Conservation (phyloP, 1,140 invertebrate species). For the Chrysomallon squamiferum region DNA sequence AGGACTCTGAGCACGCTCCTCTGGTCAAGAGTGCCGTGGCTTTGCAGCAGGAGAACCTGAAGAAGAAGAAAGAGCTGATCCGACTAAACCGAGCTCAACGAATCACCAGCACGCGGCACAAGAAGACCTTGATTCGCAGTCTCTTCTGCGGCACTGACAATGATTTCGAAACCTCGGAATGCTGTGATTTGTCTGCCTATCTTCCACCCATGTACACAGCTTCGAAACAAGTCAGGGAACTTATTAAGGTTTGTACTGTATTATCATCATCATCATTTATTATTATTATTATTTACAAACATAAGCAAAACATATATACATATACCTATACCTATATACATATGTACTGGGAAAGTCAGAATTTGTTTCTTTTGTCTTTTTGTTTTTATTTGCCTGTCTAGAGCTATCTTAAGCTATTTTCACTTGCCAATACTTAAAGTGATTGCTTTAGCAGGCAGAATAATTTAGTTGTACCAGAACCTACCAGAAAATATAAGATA, state of each 20-base stretch:
- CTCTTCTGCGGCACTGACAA: slow-evolving; percentile 55
- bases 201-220: slow-evolving; percentile 69
- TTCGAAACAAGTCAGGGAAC: slow-evolving; percentile 68
- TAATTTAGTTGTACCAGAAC: too few relatives aligned
- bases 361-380: too few relatives aligned
- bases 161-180: slow-evolving; percentile 29
- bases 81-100: slow-evolving; percentile 57
- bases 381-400: too few relatives aligned
- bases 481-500: too few relatives aligned
- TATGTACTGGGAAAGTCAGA: too few relatives aligned
- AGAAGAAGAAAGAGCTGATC: slow-evolving; percentile 53
- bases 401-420: too few relatives aligned
- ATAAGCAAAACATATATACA: too few relatives aligned
- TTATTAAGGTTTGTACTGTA: slow-evolving; percentile 66
- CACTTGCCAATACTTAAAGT: too few relatives aligned
- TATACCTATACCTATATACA: too few relatives aligned
- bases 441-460: too few relatives aligned
- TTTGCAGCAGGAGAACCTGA: slow-evolving; percentile 48
- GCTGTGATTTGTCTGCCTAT: slow-evolving; percentile 52
- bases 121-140: slow-evolving; percentile 44
- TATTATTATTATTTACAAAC: too few relatives aligned
- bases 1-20: slow-evolving; percentile 7
- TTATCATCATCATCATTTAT: too few relatives aligned
- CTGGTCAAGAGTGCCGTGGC: slow-evolving; percentile 14
- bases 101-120: slow-evolving; percentile 53